Evolutionary conservation across 2,888 invertebrate species (phyloP).

Genomic region (Sarcophaga rosellei): DNA sequence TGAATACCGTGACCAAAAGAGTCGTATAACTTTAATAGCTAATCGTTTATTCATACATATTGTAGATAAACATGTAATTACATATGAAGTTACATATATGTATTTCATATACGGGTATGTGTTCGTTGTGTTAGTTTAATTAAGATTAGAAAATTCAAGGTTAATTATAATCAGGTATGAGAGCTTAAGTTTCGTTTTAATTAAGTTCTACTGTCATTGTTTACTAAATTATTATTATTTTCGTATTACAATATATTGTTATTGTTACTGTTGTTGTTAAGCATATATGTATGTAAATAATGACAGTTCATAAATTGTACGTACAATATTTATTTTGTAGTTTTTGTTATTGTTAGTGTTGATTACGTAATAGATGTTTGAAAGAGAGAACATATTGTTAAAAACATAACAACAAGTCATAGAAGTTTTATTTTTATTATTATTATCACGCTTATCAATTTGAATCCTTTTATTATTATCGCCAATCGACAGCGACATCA

Average conservation of each 20-base stretch:
- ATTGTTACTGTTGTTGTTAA: background rate
- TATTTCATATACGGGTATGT: too few species aligned
- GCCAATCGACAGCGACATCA: slow-evolving; percentile 5
- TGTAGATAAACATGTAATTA: too few species aligned
- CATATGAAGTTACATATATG: background rate
- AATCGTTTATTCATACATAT: background rate
- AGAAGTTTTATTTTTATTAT: slow-evolving; percentile 46
- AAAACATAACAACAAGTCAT: slow-evolving; percentile 41
- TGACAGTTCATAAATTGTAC: slow-evolving; percentile 21
- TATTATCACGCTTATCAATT: slow-evolving; percentile 45
- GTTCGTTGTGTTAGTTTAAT: too few species aligned
- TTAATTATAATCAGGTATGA: too few species aligned
- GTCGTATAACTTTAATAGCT: background rate
- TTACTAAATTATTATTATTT: background rate
- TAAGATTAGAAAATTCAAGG: too few species aligned
- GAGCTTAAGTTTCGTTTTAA: slow-evolving; percentile 1
- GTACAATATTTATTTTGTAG: background rate
- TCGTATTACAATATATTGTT: background rate
- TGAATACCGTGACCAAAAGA: background rate
- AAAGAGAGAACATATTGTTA: slow-evolving; percentile 40
- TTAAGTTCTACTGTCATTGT: slow-evolving; percentile 8
- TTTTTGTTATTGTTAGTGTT: background rate
- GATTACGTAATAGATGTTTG: slow-evolving; percentile 46
- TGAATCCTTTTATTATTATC: slow-evolving; percentile 27
- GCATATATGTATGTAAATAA: background rate